Conservation (phyloP, 2,113 vertebrate species). For the Forbesichthys papilliferus region DNA sequence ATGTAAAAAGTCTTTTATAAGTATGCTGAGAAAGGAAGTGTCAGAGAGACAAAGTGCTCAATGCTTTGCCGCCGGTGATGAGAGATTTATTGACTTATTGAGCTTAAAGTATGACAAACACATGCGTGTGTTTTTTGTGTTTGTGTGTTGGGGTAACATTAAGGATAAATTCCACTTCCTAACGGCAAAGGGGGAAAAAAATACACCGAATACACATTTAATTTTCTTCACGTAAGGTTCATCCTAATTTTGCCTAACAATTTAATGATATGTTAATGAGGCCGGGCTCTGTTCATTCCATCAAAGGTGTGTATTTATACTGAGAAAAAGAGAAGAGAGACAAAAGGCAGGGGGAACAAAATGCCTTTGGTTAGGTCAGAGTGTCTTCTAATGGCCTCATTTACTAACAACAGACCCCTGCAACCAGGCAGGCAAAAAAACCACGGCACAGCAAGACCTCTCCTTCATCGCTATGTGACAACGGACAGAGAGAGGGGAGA, state of each 20-base stretch:
- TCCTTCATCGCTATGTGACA: conserved; percentile 38
- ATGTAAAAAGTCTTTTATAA: too few relatives aligned
- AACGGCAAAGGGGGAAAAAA: not conserved
- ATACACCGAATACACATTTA: too few relatives aligned
- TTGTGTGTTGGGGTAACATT: not conserved
- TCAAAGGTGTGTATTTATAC: conserved; percentile 59
- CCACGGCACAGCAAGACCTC: conserved; percentile 47
- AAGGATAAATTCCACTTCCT: too few relatives aligned
- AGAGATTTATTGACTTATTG: too few relatives aligned
- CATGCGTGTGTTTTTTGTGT: not conserved
- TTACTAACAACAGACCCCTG: conserved; percentile 57
- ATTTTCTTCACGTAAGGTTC: conserved; percentile 13
- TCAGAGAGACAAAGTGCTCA: too few relatives aligned
- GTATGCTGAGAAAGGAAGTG: too few relatives aligned
- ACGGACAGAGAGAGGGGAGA: conserved; percentile 9
- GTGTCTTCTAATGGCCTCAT: conserved; percentile 70
- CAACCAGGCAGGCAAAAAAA: conserved; percentile 54
- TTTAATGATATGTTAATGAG: conserved; percentile 51
- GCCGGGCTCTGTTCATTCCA: conserved; percentile 33
- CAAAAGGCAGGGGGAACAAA: conserved; percentile 40
- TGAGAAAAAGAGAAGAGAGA: conserved; percentile 18
- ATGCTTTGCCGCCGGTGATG: too few relatives aligned
- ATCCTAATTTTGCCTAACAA: conserved; percentile 22
- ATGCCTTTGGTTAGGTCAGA: conserved; percentile 70
- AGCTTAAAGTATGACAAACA: too few relatives aligned